Evolutionary conservation across 2,888 invertebrate species (phyloP).

Genomic region (Euproctis similis): DNA sequence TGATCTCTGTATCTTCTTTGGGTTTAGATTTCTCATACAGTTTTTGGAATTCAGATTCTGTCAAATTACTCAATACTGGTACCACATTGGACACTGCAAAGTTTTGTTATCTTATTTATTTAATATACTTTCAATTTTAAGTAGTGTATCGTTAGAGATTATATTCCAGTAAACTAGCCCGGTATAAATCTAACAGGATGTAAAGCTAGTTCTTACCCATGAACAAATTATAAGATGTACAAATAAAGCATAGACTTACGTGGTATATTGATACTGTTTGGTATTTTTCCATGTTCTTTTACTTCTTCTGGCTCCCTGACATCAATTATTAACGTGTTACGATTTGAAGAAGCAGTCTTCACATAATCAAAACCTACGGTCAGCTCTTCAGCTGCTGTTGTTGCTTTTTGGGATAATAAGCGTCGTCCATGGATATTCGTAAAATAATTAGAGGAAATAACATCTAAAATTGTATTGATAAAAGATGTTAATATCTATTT

Average conservation of each 20-base stretch:
- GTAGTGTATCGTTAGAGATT: not conserved
- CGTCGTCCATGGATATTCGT: slow-evolving; percentile 13
- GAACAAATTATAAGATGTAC: too few species aligned
- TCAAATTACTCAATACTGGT: slow-evolving; percentile 51
- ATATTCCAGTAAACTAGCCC: not conserved
- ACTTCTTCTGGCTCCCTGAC: slow-evolving; percentile 85
- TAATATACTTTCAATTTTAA: not conserved
- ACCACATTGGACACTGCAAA: slow-evolving; percentile 72
- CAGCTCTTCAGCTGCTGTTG: slow-evolving; percentile 31
- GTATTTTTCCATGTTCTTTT: slow-evolving; percentile 80
- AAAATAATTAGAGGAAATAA: slow-evolving; percentile 8
- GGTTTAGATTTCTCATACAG: slow-evolving; percentile 78
- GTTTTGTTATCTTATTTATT: too few species aligned
- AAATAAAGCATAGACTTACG: too few species aligned
- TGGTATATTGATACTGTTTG: slow-evolving; percentile 85
- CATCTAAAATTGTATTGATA: slow-evolving; percentile 8
- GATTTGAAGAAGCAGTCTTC: slow-evolving; percentile 40
- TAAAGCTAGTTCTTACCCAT: too few species aligned
- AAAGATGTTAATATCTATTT: too few species aligned
- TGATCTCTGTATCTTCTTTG: slow-evolving; percentile 70
- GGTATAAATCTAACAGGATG: too few species aligned
- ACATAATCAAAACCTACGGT: slow-evolving; percentile 62
- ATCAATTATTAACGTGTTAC: slow-evolving; percentile 78
- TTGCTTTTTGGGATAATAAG: slow-evolving; percentile 28
- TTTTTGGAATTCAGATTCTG: slow-evolving; percentile 71